A percentile compares a stretch with the other conserved stretches of the same genome.
Evolutionary conservation across 2,888 invertebrate species (phyloP).

Genomic region (Dermolepida albohirtum): DNA sequence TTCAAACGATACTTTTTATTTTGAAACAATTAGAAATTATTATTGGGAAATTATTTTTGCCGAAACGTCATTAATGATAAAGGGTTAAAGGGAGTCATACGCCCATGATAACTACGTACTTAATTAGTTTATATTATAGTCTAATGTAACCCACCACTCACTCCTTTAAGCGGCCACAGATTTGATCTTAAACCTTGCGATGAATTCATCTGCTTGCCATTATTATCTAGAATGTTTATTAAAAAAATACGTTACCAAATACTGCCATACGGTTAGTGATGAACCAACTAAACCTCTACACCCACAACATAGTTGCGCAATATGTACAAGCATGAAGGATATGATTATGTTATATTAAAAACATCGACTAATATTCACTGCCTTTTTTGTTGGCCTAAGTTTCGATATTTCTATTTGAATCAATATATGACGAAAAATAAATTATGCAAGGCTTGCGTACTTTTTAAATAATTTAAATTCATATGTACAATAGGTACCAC

Average conservation of each 20-base stretch:
- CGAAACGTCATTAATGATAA: too few relatives aligned
- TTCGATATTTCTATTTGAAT: background rate
- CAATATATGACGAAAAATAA: too few relatives aligned
- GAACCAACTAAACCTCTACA: slow-evolving; percentile 29
- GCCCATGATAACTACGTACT: background rate
- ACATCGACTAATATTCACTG: slow-evolving; percentile 15
- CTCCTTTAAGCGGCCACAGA: slow-evolving; percentile 38
- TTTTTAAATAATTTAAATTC: too few relatives aligned
- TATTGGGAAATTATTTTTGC: background rate
- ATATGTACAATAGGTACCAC: too few relatives aligned
- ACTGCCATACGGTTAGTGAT: slow-evolving; percentile 9
- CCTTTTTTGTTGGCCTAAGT: slow-evolving; percentile 15
- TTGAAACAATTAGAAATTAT: too few relatives aligned
- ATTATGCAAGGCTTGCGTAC: too few relatives aligned
- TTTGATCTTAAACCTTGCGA: slow-evolving; percentile 39
- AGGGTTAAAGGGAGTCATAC: background rate
- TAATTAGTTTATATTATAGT: slow-evolving; percentile 9
- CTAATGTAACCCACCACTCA: slow-evolving; percentile 42
- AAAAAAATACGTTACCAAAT: slow-evolving; percentile 32
- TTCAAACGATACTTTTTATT: slow-evolving; percentile 7
- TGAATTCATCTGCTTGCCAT: slow-evolving; percentile 36
- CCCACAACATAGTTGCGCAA: slow-evolving; percentile 13
- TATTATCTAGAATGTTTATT: slow-evolving; percentile 44
- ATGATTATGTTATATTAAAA: slow-evolving; percentile 3
- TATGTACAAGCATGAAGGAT: slow-evolving; percentile 17